These are phyloP conservation scores for Ranitomeya imitator DNA, from an alignment of 2,113 vertebrate species.

Conservation along the genomic window DNA sequence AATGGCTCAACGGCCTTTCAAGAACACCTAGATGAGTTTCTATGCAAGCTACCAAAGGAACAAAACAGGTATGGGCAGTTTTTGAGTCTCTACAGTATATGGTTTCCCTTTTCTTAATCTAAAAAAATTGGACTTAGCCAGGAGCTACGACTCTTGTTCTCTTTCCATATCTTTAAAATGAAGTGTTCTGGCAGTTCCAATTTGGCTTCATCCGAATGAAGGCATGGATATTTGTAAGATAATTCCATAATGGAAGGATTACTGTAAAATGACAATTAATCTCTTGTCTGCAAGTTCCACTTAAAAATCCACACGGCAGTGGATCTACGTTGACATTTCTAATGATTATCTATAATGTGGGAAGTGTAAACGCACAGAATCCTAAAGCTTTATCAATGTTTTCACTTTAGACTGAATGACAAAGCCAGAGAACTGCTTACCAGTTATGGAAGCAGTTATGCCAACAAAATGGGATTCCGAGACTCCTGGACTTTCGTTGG, in stretches of 20 bases:
- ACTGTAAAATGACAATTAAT: not conserved
- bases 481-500: slow-evolving; percentile 91
- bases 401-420: slow-evolving; percentile 76
- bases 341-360: not conserved
- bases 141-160: too few species aligned
- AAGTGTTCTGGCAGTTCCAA: too few species aligned
- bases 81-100: too few species aligned
- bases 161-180: too few species aligned
- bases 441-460: slow-evolving; percentile 76
- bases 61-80: too few species aligned
- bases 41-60: too few species aligned
- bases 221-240: too few species aligned
- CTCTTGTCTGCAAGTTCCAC: not conserved
- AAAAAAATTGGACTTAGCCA: too few species aligned
- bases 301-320: not conserved
- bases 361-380: not conserved
- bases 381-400: not conserved
- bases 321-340: not conserved
- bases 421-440: slow-evolving; percentile 70
- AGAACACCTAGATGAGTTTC: too few species aligned
- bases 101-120: too few species aligned
- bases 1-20: too few species aligned
- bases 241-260: not conserved
- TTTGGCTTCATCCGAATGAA: too few species aligned
- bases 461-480: slow-evolving; percentile 70